phyloP scores from a whole-genome alignment of 2,113 vertebrate species.

The Bombycilla garrulus region DNA sequence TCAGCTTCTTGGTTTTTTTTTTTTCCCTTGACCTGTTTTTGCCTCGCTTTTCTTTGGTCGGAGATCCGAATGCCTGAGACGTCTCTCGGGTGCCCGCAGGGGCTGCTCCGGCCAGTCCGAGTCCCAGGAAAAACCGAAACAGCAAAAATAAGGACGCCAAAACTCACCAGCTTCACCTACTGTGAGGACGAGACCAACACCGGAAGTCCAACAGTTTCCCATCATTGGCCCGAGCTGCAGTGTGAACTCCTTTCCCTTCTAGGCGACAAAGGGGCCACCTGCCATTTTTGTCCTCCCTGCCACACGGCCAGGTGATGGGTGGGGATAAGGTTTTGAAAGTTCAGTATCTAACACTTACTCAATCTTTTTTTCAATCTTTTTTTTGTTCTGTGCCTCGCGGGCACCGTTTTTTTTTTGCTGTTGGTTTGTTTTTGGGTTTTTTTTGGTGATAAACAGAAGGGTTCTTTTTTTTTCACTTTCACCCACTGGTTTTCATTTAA shows the following conservation, averaged over 20 bases:
- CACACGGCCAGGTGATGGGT: background rate
- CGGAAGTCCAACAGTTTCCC: background rate
- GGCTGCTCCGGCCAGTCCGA: accelerated
- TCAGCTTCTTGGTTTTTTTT: background rate
- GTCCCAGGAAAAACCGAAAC: background rate
- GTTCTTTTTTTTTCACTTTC: background rate
- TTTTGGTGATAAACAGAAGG: no score
- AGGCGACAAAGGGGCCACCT: background rate
- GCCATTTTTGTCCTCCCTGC: background rate
- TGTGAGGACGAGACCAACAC: background rate
- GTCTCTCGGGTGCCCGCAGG: background rate
- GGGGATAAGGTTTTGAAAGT: background rate
- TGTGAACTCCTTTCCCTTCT: background rate
- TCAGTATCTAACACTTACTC: background rate
- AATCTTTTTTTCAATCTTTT: no score
- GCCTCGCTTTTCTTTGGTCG: background rate
- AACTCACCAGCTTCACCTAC: background rate
- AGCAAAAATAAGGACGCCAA: background rate
- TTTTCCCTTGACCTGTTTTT: background rate
- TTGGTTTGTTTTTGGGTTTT: background rate
- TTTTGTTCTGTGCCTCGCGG: background rate
- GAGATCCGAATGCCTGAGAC: accelerated
- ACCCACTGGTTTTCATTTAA: background rate
- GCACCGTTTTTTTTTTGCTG: background rate
- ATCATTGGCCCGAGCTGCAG: background rate